Evolutionary conservation across 1,140 invertebrate species (phyloP).

Genomic region (Coboldia fuscipes): DNA sequence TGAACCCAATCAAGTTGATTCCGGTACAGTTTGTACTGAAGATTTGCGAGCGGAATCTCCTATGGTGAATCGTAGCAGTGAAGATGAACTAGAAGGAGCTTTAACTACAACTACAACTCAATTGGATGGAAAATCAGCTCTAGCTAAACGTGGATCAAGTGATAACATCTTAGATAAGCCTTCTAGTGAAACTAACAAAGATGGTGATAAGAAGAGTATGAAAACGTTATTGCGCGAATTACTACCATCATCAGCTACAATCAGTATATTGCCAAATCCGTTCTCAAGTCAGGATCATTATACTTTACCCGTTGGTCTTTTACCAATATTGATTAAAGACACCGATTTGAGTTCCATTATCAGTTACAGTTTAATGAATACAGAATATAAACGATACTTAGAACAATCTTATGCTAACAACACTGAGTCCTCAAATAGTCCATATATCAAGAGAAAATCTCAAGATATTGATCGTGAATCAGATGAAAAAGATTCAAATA

Average conservation of each 20-base stretch:
- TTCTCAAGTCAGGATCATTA: constrained; percentile 43
- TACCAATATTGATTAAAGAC: constrained; percentile 63
- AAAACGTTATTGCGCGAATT: constrained; percentile 48
- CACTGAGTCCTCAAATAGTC: constrained; percentile 10
- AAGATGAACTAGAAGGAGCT: too few relatives aligned
- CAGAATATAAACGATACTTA: constrained; percentile 42
- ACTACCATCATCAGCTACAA: constrained; percentile 27
- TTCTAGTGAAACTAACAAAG: constrained; percentile 2
- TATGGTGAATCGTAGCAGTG: too few relatives aligned
- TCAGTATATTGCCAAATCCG: constrained; percentile 29
- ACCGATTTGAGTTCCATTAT: constrained; percentile 77
- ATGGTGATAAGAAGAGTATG: constrained; percentile 36
- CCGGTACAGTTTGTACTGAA: constrained; percentile 17
- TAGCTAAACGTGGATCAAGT: not conserved
- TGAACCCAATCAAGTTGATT: constrained; percentile 8
- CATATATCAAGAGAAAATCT: constrained; percentile 2
- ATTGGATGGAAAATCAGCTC: not conserved
- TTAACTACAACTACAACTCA: too few relatives aligned
- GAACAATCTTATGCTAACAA: constrained; percentile 21
- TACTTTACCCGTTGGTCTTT: constrained; percentile 27
- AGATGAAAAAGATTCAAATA: constrained; percentile 19
- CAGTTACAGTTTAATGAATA: constrained; percentile 55
- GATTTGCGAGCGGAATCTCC: constrained; percentile 9
- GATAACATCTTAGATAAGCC: not conserved
- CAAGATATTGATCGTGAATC: constrained; percentile 12